These are phyloP conservation scores for Pseudomyrmex cubaensis DNA, from an alignment of 1,140 invertebrate species.

Conservation along the genomic window DNA sequence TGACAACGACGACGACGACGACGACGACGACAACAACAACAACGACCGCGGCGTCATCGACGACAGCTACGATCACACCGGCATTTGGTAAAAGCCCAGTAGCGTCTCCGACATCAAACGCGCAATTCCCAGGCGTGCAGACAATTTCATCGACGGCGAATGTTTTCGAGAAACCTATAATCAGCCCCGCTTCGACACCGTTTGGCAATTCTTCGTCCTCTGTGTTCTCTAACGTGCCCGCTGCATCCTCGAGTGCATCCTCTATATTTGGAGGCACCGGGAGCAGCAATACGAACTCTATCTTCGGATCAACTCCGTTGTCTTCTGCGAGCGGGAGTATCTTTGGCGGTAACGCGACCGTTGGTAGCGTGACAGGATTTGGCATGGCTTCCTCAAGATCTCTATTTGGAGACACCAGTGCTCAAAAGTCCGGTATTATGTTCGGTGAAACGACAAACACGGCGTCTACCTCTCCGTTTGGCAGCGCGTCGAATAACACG, in stretches of 20 bases:
- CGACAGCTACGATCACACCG: conserved; percentile 56
- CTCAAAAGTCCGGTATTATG: conserved; percentile 60
- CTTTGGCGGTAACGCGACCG: conserved; percentile 61
- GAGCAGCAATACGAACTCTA: conserved; percentile 45
- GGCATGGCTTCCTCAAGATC: conserved; percentile 38
- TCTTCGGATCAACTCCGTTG: conserved; percentile 64
- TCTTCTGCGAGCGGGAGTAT: conserved; percentile 59
- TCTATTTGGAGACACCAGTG: conserved; percentile 53
- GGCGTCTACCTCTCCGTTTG: conserved; percentile 66
- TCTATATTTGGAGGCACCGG: conserved; percentile 58
- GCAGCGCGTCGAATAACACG: conserved; percentile 26
- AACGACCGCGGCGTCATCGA: neutral
- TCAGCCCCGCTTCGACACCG: conserved; percentile 42
- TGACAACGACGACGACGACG: neutral
- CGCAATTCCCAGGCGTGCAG: conserved; percentile 40
- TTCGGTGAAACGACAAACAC: conserved; percentile 56
- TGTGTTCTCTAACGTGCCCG: conserved; percentile 42
- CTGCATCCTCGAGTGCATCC: conserved; percentile 31
- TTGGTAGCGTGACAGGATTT: conserved; percentile 28
- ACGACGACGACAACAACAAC: no score
- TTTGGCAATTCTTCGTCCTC: conserved; percentile 53
- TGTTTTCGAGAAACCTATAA: conserved; percentile 55
- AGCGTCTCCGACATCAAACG: conserved; percentile 31
- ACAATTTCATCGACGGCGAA: conserved; percentile 39
- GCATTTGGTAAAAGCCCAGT: conserved; percentile 63